Conservation (phyloP, 2,113 vertebrate genomes). For the Urocynchramus pylzowi region DNA sequence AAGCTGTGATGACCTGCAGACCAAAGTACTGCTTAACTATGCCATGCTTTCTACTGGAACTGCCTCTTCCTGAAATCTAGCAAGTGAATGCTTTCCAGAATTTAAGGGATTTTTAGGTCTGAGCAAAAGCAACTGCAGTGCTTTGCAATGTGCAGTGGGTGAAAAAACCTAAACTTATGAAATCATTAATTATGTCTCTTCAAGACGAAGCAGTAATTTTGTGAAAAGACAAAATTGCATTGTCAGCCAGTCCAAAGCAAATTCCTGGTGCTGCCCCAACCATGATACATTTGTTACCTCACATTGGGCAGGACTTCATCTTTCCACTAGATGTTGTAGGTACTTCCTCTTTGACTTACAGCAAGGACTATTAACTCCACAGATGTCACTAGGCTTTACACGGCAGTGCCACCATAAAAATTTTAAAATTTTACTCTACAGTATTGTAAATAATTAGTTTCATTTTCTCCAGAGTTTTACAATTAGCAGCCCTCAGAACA, state of each 20-base stretch:
- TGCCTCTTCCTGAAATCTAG: not conserved
- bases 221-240: not conserved
- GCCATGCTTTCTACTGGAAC: not conserved
- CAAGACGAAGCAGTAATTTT: not conserved
- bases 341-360: not conserved
- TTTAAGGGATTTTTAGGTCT: not conserved
- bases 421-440: not conserved
- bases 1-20: not conserved
- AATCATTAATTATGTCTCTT: not conserved
- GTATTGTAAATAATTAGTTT: not conserved
- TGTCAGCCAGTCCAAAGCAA: not conserved
- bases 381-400: not conserved
- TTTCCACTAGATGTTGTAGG: not conserved
- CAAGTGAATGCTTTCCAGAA: not conserved
- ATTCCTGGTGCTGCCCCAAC: not conserved
- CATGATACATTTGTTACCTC: too few relatives aligned
- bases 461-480: not conserved
- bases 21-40: not conserved
- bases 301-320: not conserved
- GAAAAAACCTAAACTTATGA: not conserved
- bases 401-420: not conserved
- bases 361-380: not conserved
- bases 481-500: not conserved
- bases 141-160: fast-evolving
- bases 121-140: not conserved